Evolutionary conservation across 2,797 vertebrate species (phyloP).

Genomic region (Crocodylus rhombifer): DNA sequence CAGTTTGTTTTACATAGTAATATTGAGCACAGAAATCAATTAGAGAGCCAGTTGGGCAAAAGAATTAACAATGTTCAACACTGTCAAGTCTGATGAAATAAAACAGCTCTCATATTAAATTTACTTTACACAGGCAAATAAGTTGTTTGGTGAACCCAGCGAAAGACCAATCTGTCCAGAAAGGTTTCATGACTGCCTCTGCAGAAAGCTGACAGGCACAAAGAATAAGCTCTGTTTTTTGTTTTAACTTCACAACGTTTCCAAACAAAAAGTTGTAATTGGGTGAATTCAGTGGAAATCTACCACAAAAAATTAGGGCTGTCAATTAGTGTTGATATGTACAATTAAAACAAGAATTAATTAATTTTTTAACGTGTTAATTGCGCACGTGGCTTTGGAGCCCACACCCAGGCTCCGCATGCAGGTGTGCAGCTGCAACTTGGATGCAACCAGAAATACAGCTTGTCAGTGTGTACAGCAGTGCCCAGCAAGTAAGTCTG

Average conservation of each 20-base stretch:
- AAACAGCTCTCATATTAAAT: slow-evolving; percentile 3
- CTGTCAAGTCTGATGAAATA: slow-evolving; percentile 60
- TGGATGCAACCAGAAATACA: too few relatives aligned
- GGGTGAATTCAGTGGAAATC: neutral
- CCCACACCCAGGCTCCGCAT: too few relatives aligned
- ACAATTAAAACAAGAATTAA: too few relatives aligned
- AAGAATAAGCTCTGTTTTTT: neutral
- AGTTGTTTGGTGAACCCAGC: slow-evolving; percentile 31
- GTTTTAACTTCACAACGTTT: neutral
- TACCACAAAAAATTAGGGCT: neutral
- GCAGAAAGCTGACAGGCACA: neutral
- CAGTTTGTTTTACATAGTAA: slow-evolving; percentile 41
- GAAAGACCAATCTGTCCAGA: slow-evolving; percentile 17
- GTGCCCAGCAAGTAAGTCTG: too few relatives aligned
- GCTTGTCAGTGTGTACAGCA: too few relatives aligned
- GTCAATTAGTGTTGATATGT: too few relatives aligned
- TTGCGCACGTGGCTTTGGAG: too few relatives aligned
- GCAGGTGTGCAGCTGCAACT: too few relatives aligned
- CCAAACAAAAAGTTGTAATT: neutral
- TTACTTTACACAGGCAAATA: slow-evolving; percentile 46
- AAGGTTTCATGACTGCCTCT: neutral
- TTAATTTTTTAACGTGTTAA: too few relatives aligned
- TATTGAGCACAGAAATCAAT: slow-evolving; percentile 46
- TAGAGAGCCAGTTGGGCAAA: slow-evolving; percentile 48
- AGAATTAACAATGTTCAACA: slow-evolving; percentile 68